Evolutionary conservation across 1,140 invertebrate genomes (phyloP).

Genomic region (Orius insidiosus): DNA sequence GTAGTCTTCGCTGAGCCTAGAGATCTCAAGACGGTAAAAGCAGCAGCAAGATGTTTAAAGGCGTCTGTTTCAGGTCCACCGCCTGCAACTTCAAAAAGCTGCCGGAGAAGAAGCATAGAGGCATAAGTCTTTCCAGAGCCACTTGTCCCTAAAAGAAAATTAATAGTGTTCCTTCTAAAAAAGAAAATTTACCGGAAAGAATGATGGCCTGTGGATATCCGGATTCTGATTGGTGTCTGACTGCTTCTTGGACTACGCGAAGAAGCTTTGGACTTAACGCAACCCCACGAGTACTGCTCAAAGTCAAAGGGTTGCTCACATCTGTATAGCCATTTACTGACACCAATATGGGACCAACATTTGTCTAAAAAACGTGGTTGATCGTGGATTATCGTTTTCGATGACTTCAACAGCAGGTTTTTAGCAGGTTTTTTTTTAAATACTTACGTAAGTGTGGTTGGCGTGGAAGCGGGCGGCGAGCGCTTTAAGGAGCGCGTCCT

Average conservation of each 20-base stretch:
- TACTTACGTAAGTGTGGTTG: constrained; percentile 74
- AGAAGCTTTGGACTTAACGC: constrained; percentile 55
- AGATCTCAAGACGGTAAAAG: constrained; percentile 81
- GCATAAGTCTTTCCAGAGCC: constrained; percentile 91
- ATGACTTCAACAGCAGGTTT: no score
- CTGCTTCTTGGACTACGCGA: constrained; percentile 76
- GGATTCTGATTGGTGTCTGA: constrained; percentile 81
- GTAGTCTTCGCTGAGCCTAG: constrained; percentile 78
- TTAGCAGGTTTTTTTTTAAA: no score
- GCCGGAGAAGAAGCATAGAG: constrained; percentile 75
- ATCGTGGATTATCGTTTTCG: no score
- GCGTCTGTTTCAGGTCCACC: constrained; percentile 87
- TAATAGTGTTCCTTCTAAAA: no score
- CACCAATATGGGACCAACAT: constrained; percentile 77
- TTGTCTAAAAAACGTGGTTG: constrained; percentile 73
- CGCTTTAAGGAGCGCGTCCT: constrained; percentile 80
- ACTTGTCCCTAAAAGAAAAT: constrained; percentile 80
- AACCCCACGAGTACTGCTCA: constrained; percentile 61
- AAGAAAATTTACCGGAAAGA: no score
- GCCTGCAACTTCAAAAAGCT: constrained; percentile 82
- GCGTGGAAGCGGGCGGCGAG: constrained; percentile 73
- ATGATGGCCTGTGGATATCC: constrained; percentile 90
- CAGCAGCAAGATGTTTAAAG: constrained; percentile 88
- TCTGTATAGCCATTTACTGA: constrained; percentile 78
- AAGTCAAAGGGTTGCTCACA: constrained; percentile 68